Evolutionary conservation across 2,888 invertebrate species (phyloP).

Genomic region (Lamellibrachia satsuma): DNA sequence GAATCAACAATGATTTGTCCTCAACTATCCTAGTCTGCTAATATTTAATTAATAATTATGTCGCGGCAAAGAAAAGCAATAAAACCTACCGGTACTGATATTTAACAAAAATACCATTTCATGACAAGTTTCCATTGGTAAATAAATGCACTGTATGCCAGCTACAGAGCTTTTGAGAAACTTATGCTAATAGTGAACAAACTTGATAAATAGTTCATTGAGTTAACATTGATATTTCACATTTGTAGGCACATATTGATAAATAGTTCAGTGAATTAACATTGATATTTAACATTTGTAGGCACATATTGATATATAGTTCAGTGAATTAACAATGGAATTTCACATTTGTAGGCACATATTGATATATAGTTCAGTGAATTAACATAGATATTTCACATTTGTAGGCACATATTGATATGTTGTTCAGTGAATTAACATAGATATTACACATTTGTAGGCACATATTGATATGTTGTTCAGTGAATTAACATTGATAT

Average conservation of each 20-base stretch:
- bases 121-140: not conserved
- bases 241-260: too few species aligned
- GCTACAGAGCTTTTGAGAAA: too few species aligned
- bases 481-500: not conserved
- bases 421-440: not conserved
- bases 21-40: too few species aligned
- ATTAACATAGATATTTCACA: not conserved
- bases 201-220: not conserved
- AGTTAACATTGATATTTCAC: too few species aligned
- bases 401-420: conserved; percentile 68
- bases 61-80: too few species aligned
- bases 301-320: not conserved
- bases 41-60: too few species aligned
- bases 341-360: conserved; percentile 67
- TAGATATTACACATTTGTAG: conserved; percentile 30
- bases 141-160: too few species aligned
- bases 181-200: not conserved
- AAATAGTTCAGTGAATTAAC: too few species aligned
- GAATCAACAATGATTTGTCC: too few species aligned
- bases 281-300: too few species aligned
- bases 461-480: conserved; percentile 68
- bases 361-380: conserved; percentile 41
- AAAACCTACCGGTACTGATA: not conserved
- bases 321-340: not conserved
- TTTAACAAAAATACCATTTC: not conserved